Percentiles rank a stretch among this genome's conserved stretches.
phyloP scores from a whole-genome alignment of 2,113 vertebrate species.

The Phalacrocorax aristotelis region DNA sequence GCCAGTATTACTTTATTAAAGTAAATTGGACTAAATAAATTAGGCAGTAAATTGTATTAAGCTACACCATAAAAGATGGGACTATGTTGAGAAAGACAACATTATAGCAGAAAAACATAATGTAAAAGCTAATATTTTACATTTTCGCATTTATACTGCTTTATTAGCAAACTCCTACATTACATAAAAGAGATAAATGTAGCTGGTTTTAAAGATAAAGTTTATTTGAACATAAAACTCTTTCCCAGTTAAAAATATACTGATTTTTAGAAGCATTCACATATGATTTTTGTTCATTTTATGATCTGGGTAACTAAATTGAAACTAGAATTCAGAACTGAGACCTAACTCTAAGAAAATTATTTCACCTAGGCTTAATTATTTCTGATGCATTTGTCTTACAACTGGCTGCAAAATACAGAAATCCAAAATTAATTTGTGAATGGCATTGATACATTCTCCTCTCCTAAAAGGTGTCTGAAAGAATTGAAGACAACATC shows the following conservation, averaged over 20 bases:
- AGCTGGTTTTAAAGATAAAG: neutral
- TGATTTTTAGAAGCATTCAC: neutral
- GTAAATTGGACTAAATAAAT: neutral
- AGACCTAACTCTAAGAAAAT: neutral
- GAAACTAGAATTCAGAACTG: neutral
- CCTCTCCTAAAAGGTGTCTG: slow-evolving; percentile 78
- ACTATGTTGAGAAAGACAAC: neutral
- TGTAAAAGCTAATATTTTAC: neutral
- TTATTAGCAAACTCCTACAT: neutral
- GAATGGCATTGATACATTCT: neutral
- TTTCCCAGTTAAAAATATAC: neutral
- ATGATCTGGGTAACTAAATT: neutral
- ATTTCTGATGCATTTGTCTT: neutral
- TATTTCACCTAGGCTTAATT: neutral
- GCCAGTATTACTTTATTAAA: neutral
- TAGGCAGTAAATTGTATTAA: neutral
- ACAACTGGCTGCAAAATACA: neutral
- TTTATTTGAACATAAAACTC: neutral
- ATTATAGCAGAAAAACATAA: neutral
- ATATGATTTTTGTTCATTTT: neutral
- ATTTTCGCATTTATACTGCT: neutral
- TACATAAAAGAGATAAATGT: neutral
- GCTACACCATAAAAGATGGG: neutral
- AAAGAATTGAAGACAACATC: slow-evolving; percentile 86
- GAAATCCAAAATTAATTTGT: neutral